phyloP scores from a whole-genome alignment of 2,888 invertebrate genomes.

The Diaprepes abbreviatus region DNA sequence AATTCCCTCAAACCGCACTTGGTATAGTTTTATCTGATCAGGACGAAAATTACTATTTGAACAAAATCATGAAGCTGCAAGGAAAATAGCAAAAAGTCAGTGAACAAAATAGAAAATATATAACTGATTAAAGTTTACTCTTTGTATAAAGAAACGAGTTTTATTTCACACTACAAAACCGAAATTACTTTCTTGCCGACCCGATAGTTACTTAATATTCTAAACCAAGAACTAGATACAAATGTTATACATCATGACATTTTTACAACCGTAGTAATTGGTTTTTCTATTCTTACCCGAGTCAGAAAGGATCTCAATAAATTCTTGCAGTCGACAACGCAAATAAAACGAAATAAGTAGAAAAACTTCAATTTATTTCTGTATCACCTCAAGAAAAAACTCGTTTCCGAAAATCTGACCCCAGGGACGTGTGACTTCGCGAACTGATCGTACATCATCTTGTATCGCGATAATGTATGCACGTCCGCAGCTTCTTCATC shows the following conservation, averaged over 20 bases:
- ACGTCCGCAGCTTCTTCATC: conserved; percentile 50
- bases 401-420: conserved; percentile 61
- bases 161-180: too few relatives aligned
- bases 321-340: conserved; percentile 28
- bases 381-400: conserved; percentile 56
- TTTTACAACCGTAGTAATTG: conserved; percentile 33
- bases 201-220: neutral
- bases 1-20: too few relatives aligned
- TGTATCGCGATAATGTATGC: conserved; percentile 61
- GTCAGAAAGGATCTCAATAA: conserved; percentile 29
- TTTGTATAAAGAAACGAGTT: too few relatives aligned
- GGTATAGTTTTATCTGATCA: too few relatives aligned
- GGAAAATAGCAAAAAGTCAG: too few relatives aligned
- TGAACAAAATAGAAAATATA: too few relatives aligned
- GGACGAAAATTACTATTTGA: too few relatives aligned
- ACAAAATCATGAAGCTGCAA: too few relatives aligned
- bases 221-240: conserved; percentile 2
- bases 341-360: conserved; percentile 41
- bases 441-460: conserved; percentile 58
- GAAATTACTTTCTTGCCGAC: too few relatives aligned
- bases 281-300: conserved; percentile 17
- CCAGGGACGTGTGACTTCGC: conserved; percentile 57
- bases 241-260: conserved; percentile 8
- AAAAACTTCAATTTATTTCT: conserved; percentile 57
- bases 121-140: too few relatives aligned